These are phyloP conservation scores for Saguinus imperator DNA, from an alignment of 2,113 vertebrate species.

Conservation along the genomic window DNA sequence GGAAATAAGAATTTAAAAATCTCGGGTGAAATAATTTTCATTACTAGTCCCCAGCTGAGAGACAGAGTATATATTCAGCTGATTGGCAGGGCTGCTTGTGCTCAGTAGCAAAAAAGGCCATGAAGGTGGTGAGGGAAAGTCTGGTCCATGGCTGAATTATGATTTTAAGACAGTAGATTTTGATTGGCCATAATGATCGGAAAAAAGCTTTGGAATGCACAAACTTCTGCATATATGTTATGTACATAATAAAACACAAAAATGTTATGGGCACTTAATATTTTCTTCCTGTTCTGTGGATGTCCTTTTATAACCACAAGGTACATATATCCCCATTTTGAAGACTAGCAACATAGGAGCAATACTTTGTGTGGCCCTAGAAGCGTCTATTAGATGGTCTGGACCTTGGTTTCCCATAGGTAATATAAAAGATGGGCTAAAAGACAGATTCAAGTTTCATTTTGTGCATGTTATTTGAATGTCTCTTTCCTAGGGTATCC, in stretches of 20 bases:
- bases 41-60: not conserved
- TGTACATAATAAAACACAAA: not conserved
- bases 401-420: not conserved
- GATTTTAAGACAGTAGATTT: not conserved
- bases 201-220: not conserved
- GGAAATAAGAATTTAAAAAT: constrained; percentile 33
- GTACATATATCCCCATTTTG: not conserved
- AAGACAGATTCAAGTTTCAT: not conserved
- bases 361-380: not conserved
- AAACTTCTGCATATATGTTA: not conserved
- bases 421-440: not conserved
- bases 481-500: not conserved
- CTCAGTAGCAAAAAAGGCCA: not conserved
- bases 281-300: not conserved
- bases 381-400: not conserved
- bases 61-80: not conserved
- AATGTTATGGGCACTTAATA: not conserved
- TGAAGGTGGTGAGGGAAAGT: not conserved
- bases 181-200: not conserved
- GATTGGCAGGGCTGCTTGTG: not conserved
- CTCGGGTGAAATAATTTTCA: constrained; percentile 40
- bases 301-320: not conserved
- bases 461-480: not conserved
- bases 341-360: not conserved
- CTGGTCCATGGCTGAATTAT: not conserved